A percentile compares a stretch with the other conserved stretches of the same genome.
Conservation (phyloP, 2,888 invertebrate genomes). For the Pherbina coryleti region DNA sequence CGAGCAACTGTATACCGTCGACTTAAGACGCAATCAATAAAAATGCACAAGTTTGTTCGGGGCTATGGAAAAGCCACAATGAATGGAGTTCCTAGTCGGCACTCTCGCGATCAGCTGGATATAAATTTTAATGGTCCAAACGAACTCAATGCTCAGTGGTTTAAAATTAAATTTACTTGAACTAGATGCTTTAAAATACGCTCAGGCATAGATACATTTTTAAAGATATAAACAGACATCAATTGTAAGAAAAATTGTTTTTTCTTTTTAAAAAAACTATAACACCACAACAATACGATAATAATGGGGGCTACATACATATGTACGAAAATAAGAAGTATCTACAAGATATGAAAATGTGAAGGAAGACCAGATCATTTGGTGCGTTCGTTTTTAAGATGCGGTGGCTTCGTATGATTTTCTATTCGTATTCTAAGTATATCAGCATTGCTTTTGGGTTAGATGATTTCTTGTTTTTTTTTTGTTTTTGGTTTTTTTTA, state of each 20-base stretch:
- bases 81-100: not conserved
- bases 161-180: constrained; percentile 34
- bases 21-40: not conserved
- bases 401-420: not conserved
- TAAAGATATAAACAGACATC: not conserved
- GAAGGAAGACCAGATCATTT: not conserved
- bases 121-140: not conserved
- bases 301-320: not conserved
- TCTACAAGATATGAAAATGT: not conserved
- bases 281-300: not conserved
- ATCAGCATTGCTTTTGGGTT: too few relatives aligned
- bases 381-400: not conserved
- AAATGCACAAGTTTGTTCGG: not conserved
- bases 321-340: not conserved
- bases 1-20: too few relatives aligned
- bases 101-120: constrained; percentile 1
- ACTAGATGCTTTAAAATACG: constrained; percentile 22
- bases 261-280: not conserved
- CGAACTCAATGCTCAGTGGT: not conserved
- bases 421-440: not conserved
- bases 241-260: not conserved
- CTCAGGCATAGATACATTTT: not conserved
- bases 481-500: not conserved
- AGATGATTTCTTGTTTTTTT: not conserved
- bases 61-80: not conserved